Conservation (phyloP, 2,888 invertebrate genomes). For the Molorchus minor region DNA sequence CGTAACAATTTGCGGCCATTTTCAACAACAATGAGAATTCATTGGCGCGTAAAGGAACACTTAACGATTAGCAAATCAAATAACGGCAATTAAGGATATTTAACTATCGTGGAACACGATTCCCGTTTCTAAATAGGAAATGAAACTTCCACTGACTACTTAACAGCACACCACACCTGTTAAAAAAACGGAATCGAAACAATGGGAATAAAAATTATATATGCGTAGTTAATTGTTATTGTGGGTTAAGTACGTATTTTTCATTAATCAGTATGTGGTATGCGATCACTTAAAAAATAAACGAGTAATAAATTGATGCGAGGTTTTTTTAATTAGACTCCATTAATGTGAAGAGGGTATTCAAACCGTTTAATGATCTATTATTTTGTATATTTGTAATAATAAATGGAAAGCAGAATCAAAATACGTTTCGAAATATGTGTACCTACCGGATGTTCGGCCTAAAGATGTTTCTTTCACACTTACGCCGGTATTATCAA, state of each 20-base stretch:
- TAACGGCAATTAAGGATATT: slow-evolving; percentile 50
- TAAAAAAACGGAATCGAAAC: slow-evolving; percentile 28
- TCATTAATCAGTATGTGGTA: slow-evolving; percentile 24
- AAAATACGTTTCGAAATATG: too few species aligned
- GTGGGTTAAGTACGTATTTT: slow-evolving; percentile 29
- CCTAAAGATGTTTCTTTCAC: too few species aligned
- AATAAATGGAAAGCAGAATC: too few species aligned
- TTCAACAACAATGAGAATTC: slow-evolving; percentile 41
- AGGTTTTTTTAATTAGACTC: background rate
- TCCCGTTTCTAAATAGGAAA: slow-evolving; percentile 45
- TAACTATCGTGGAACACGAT: slow-evolving; percentile 44
- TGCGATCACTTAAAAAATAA: slow-evolving; percentile 14
- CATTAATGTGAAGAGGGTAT: background rate
- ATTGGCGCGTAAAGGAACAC: slow-evolving; percentile 47
- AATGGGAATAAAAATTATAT: slow-evolving; percentile 32
- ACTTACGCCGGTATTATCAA: too few species aligned
- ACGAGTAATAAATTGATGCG: slow-evolving; percentile 10
- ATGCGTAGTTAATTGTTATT: slow-evolving; percentile 31
- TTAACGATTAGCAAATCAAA: slow-evolving; percentile 52
- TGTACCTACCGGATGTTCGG: too few species aligned
- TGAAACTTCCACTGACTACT: slow-evolving; percentile 35
- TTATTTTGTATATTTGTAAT: too few species aligned
- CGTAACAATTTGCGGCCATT: slow-evolving; percentile 39
- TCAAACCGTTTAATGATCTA: too few species aligned
- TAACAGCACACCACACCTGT: slow-evolving; percentile 31